Base-by-base conservation (phyloP, 2,113 vertebrate species). In the Paratilapia polleni region DNA sequence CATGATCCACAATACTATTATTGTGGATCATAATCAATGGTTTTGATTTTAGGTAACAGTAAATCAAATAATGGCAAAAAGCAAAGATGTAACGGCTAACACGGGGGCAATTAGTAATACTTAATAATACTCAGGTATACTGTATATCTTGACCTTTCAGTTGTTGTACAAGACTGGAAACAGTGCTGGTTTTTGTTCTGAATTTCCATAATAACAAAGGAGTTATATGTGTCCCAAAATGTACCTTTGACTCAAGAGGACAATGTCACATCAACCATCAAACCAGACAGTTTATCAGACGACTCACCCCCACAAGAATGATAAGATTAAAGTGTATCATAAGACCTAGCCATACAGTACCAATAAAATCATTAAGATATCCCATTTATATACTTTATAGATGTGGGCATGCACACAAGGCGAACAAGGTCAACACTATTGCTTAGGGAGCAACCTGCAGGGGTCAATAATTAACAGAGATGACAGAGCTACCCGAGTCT, bases 401-500 rank as follows among this genome's bases (percentile, higher is more conserved):
- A 85, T 3, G 1, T 9, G 31, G 19, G 34, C 62, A 62, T 43
- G 64, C 47, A 77, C 15, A 56, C 19, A 49, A 61, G 62, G 22
- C 49, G 17, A n/a, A n/a, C n/a, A n/a, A 57, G 52, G 57, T 59
- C 63, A 62, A 9, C 34, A 10, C 63, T 66, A 52, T 87, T 83
- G 34, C 87, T 80, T 58, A 28, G 56, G 12, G 22, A 81, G 60
- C 78, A 78, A 78, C 62, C 70, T 59, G 17, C 15, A 6, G 47
- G 47, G 0, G 20, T 89, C 84, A 93, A 93, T 92, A 75, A 91
- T 89, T 87, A 82, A 87, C 84, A 43, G n/a, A 87, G 36, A 78
- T 86, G 49, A 89, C 41, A 13, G 58, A 19, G 2, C 24, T 52
- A 47, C 63, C 56, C 38, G 34, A 9, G 73, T 19, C 19, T 28